Conservation (phyloP, 2,888 invertebrate species). For the Leptinotarsa tumamoca region DNA sequence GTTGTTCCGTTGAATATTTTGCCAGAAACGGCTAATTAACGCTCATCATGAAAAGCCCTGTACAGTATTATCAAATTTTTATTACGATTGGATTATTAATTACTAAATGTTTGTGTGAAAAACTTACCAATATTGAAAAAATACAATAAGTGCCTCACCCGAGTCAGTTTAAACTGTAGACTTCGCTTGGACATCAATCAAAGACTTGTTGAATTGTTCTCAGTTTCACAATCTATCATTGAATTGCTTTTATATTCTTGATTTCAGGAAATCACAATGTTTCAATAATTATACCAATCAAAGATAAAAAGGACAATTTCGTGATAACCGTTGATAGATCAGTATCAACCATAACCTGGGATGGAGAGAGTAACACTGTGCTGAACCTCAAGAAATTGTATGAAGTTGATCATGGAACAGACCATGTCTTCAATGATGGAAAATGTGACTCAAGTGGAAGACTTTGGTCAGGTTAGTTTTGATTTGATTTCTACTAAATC, state of each 20-base stretch:
- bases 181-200: neutral
- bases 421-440: constrained; percentile 81
- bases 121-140: too few relatives aligned
- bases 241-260: neutral
- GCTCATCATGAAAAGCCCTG: too few relatives aligned
- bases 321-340: constrained; percentile 73
- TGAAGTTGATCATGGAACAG: constrained; percentile 70
- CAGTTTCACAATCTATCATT: neutral
- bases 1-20: too few relatives aligned
- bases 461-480: constrained; percentile 69
- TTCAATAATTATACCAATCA: constrained; percentile 75
- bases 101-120: too few relatives aligned
- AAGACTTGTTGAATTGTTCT: neutral
- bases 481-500: neutral
- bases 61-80: too few relatives aligned
- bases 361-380: constrained; percentile 70
- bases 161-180: neutral
- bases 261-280: constrained; percentile 47
- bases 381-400: constrained; percentile 68
- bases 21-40: too few relatives aligned
- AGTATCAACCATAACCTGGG: constrained; percentile 75
- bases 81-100: too few relatives aligned
- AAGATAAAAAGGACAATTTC: constrained; percentile 72
- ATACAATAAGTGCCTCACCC: too few relatives aligned
- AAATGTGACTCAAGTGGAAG: constrained; percentile 82